Base-by-base conservation (phyloP, 1,140 invertebrate genomes). In the Aphelenchoides fujianensis region DNA sequence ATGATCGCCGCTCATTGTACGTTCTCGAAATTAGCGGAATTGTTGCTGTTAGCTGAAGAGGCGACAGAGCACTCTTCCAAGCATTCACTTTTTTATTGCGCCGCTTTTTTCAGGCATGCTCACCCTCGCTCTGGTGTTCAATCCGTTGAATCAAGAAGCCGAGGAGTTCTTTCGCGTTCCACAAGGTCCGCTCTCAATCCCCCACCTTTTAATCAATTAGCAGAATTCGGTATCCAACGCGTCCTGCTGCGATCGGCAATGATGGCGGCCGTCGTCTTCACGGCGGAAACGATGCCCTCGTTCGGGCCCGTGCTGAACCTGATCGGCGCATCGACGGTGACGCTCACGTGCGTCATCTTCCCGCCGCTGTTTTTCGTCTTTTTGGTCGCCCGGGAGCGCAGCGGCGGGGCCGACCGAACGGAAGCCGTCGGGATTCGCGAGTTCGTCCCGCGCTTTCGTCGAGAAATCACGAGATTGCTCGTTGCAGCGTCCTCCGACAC, bases 21-120 rank as follows among this genome's bases (percentile, higher is more conserved):
- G 73, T 72, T 52, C n/a, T n/a, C n/a, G n/a, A n/a, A n/a, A n/a
- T n/a, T n/a, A n/a, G n/a, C n/a, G n/a, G n/a, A n/a, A n/a, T n/a
- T n/a, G n/a, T n/a, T n/a, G n/a, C n/a, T n/a, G n/a, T n/a, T n/a
- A n/a, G n/a, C n/a, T n/a, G n/a, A n/a, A n/a, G n/a, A n/a, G n/a
- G n/a, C n/a, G n/a, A n/a, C n/a, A n/a, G n/a, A n/a, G n/a, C n/a
- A n/a, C n/a, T n/a, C n/a, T n/a, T n/a, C n/a, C n/a, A n/a, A n/a
- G n/a, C n/a, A n/a, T n/a, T n/a, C n/a, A n/a, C n/a, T n/a, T n/a
- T n/a, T n/a, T n/a, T n/a, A n/a, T n/a, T n/a, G n/a, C n/a, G n/a
- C n/a, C n/a, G n/a, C n/a, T n/a, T n/a, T n/a, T n/a, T n/a, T n/a
- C 85, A 73, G 76, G 86, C 5, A 81, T 84, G 55, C 69, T 84